Evolutionary conservation across 2,797 vertebrate genomes (phyloP).

Genomic region (Periparus ater): DNA sequence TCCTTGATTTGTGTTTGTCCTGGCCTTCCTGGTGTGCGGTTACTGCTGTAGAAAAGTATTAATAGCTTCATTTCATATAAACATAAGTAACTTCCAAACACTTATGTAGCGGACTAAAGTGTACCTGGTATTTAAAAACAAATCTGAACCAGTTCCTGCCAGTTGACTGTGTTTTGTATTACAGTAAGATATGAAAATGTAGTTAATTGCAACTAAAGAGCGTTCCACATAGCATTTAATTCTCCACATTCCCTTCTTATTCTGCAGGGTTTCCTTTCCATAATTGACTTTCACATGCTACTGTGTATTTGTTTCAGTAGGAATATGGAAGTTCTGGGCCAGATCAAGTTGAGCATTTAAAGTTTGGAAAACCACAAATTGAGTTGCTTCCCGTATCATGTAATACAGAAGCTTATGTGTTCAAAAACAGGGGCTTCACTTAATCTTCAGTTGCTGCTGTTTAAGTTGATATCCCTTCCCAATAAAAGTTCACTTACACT

Average conservation of each 20-base stretch:
- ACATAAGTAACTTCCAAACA: slow-evolving; percentile 81
- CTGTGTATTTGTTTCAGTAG: slow-evolving; percentile 64
- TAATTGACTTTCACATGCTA: slow-evolving; percentile 62
- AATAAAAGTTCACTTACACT: slow-evolving; percentile 82
- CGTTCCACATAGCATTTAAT: slow-evolving; percentile 68
- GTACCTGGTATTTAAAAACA: slow-evolving; percentile 79
- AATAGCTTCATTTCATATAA: slow-evolving; percentile 88
- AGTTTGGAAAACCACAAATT: slow-evolving; percentile 53
- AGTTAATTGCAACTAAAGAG: slow-evolving; percentile 73
- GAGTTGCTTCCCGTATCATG: slow-evolving; percentile 53
- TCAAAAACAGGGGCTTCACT: slow-evolving; percentile 65
- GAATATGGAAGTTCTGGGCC: slow-evolving; percentile 62
- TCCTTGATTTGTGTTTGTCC: slow-evolving; percentile 87
- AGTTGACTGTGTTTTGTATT: slow-evolving; percentile 80
- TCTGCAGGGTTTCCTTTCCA: slow-evolving; percentile 69
- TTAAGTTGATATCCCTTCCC: slow-evolving; percentile 77
- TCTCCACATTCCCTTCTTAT: slow-evolving; percentile 71
- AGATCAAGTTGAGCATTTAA: slow-evolving; percentile 65
- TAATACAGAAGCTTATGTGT: slow-evolving; percentile 55
- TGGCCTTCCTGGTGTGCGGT: slow-evolving; percentile 91
- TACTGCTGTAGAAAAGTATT: slow-evolving; percentile 93
- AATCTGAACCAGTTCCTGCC: slow-evolving; percentile 79
- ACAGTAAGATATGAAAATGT: slow-evolving; percentile 75
- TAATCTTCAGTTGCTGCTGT: slow-evolving; percentile 80
- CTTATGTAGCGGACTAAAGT: slow-evolving; percentile 78